Percentiles rank a stretch among this genome's conserved stretches.
These are phyloP conservation scores for Orycteropus afer DNA, from an alignment of 2,113 vertebrate genomes.

Conservation along the genomic window DNA sequence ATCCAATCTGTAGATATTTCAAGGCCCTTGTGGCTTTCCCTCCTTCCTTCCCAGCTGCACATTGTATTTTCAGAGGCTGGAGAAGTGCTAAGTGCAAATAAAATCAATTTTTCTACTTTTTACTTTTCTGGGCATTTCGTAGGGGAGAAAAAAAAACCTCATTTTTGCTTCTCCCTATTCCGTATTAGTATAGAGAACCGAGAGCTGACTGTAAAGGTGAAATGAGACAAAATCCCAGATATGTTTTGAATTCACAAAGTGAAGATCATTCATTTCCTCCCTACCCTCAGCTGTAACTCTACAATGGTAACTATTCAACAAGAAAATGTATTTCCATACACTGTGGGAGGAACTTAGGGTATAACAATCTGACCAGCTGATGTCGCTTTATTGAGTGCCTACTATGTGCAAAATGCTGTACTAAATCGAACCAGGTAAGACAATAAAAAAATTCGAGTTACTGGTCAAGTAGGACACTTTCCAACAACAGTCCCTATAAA, in stretches of 20 bases:
- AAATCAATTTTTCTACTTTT: conserved; percentile 42
- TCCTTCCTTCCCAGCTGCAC: background rate
- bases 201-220: background rate
- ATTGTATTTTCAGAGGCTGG: conserved; percentile 31
- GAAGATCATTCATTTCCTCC: background rate
- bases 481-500: background rate
- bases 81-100: conserved; percentile 14
- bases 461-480: background rate
- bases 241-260: background rate
- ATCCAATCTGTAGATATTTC: background rate
- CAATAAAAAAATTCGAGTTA: background rate
- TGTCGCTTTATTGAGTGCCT: background rate
- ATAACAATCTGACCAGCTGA: background rate
- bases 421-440: background rate
- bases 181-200: background rate
- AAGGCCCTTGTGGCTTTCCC: background rate
- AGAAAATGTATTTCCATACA: background rate
- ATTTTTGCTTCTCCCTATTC: conserved; percentile 37
- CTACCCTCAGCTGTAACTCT: background rate
- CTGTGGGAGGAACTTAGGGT: background rate
- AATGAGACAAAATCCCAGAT: background rate
- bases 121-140: conserved; percentile 26
- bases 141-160: background rate
- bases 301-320: background rate
- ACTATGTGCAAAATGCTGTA: background rate